Base-by-base conservation (phyloP, 2,113 vertebrate species). In the Halcyon senegalensis region DNA sequence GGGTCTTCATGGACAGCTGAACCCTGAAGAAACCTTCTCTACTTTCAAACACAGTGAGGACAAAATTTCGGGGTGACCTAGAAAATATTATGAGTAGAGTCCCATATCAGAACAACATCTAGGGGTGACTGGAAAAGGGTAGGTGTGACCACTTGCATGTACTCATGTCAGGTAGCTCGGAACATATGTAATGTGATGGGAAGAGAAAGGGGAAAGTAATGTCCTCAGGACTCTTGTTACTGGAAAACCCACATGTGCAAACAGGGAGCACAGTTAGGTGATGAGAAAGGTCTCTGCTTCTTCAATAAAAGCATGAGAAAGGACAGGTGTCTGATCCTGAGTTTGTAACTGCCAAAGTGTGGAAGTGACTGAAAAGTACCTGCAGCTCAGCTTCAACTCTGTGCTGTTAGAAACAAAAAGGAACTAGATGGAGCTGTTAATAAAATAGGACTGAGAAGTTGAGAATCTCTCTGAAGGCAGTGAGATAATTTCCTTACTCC, bases 111-210 rank as follows among this genome's bases (percentile, higher is more conserved):
- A 77, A 64, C 5, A 68, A 56, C 39, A 59, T 62, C 8, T 43
- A 76, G 63, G 33, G 51, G 33, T 30, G 35, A 50, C 20, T 27
- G 13, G 50, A 70, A 84, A 79, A 27, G 5, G 19, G 2, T 35
- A 16, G 27, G 11, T 27, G 33, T 73, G 43, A 60, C 10, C 31
- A 19, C 27, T 23, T 1, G 0, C 14, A 33, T 9, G 24, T 39
- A 63, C 18, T 43, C 15, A 7, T 39, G 11, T 16, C 18, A 21
- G 0, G 1, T 24, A 64, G 16, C 46, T 84, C n/a, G 37, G 43
- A 84, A 37, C 11, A 37, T 5, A 9, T 0, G 1, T 39, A 66
- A 10, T 16, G 48, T 2, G 3, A 13, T 17, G 60, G 15, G 20
- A 23, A 72, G 10, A 64, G 27, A 79, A 80, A 56, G n/a, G 24